Conservation (phyloP, 2,113 vertebrate genomes). For the Phalacrocorax carbo region DNA sequence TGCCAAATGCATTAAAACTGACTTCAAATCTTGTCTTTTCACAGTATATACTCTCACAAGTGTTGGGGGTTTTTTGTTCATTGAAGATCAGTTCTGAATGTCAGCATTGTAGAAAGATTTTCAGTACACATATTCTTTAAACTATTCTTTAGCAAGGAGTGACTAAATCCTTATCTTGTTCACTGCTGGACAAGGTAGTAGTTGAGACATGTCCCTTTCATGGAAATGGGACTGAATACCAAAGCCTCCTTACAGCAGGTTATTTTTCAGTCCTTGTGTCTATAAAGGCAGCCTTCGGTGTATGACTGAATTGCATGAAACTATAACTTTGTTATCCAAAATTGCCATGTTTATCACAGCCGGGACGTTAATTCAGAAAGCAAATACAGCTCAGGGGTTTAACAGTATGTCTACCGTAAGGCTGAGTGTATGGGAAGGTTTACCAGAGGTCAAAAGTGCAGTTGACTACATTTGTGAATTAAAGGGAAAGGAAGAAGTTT, state of each 20-base stretch:
- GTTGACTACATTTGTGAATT: background rate
- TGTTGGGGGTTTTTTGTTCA: background rate
- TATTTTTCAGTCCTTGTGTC: background rate
- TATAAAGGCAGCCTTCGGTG: background rate
- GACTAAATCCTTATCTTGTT: background rate
- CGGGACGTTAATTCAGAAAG: background rate
- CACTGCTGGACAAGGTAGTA: background rate
- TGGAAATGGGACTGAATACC: background rate
- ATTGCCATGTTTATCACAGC: background rate
- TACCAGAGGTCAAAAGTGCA: background rate
- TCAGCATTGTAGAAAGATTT: background rate
- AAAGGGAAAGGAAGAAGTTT: background rate
- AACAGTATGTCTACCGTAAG: background rate
- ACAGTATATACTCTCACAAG: background rate
- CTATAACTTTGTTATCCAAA: constrained; percentile 2
- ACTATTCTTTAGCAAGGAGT: background rate
- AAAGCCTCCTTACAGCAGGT: background rate
- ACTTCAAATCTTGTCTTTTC: background rate
- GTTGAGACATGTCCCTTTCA: background rate
- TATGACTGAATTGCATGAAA: background rate
- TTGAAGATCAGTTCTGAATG: background rate
- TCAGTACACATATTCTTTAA: background rate
- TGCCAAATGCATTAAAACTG: background rate
- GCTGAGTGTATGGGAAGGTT: background rate
- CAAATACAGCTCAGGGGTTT: background rate